phyloP scores from a whole-genome alignment of 2,113 vertebrate genomes.

The Tor tambroides region DNA sequence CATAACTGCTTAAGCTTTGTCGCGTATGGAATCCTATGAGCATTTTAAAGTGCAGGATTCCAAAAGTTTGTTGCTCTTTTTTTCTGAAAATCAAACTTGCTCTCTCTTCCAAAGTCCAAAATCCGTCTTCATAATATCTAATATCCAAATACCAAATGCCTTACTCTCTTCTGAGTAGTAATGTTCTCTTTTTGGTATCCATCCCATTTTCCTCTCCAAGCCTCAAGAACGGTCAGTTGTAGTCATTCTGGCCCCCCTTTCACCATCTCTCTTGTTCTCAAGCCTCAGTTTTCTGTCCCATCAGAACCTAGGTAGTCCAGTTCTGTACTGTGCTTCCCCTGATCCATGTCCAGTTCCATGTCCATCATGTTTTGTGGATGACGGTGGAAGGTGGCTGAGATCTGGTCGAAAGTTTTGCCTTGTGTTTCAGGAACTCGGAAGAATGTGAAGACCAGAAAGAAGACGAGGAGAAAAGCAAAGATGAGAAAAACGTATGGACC shows the following conservation, averaged over 20 bases:
- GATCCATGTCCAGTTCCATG: slow-evolving; percentile 69
- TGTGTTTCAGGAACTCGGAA: slow-evolving; percentile 88
- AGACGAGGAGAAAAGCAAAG: slow-evolving; percentile 83
- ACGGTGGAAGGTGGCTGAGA: slow-evolving; percentile 78
- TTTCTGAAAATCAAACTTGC: no score
- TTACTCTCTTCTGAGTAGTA: background rate
- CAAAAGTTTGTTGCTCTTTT: slow-evolving; percentile 37
- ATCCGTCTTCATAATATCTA: background rate
- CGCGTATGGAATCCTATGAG: slow-evolving; percentile 54
- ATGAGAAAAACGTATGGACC: slow-evolving; percentile 90
- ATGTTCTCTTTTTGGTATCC: slow-evolving; percentile 1
- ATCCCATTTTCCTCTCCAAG: background rate
- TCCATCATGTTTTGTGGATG: slow-evolving; percentile 76
- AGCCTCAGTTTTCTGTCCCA: slow-evolving; percentile 57
- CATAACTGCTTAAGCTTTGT: slow-evolving; percentile 40
- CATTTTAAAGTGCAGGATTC: slow-evolving; percentile 77
- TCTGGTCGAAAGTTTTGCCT: slow-evolving; percentile 90
- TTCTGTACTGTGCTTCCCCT: slow-evolving; percentile 84
- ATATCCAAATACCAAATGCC: background rate
- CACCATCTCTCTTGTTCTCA: slow-evolving; percentile 49
- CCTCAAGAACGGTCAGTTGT: slow-evolving; percentile 10
- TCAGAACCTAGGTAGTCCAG: slow-evolving; percentile 82
- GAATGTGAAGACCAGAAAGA: slow-evolving; percentile 89
- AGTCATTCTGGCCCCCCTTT: slow-evolving; percentile 31
- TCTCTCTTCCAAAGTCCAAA: slow-evolving; percentile 31